These are phyloP conservation scores for Clamator glandarius DNA, from an alignment of 2,797 vertebrate genomes.

Conservation along the genomic window DNA sequence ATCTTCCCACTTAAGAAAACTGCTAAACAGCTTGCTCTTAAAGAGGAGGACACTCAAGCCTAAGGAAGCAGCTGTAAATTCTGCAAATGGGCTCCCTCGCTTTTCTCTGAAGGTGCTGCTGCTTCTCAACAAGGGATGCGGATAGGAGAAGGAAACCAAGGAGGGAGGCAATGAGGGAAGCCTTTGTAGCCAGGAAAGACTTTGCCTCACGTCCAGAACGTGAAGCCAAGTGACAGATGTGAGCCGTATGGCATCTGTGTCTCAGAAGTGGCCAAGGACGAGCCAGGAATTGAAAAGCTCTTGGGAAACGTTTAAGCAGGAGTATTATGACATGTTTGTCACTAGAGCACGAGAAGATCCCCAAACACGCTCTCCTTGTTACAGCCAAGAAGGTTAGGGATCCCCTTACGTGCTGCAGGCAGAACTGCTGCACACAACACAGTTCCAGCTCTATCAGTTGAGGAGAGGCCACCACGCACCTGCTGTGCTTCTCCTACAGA, in stretches of 20 bases:
- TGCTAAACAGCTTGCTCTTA: constrained; percentile 40
- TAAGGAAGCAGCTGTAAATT: constrained; percentile 45
- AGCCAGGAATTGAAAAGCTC: constrained; percentile 27
- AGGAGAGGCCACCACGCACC: background rate
- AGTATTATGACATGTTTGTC: background rate
- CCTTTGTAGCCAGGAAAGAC: background rate
- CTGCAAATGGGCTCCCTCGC: constrained; percentile 10
- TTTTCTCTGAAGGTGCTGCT: constrained; percentile 21
- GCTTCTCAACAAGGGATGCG: background rate
- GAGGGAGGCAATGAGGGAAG: background rate
- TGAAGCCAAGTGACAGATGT: constrained; percentile 20
- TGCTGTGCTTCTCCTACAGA: background rate
- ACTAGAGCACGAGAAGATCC: background rate
- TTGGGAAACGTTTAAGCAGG: background rate
- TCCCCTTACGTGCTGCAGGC: background rate
- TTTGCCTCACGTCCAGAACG: background rate
- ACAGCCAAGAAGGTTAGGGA: background rate
- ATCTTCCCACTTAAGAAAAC: constrained; percentile 57
- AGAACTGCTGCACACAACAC: background rate
- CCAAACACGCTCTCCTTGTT: background rate
- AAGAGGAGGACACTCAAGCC: constrained; percentile 8
- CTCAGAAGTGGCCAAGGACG: background rate
- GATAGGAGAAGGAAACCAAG: background rate
- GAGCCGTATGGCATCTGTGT: background rate
- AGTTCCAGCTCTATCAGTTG: background rate